phyloP scores from a whole-genome alignment of 2,113 vertebrate species.

The Serilophus lunatus region DNA sequence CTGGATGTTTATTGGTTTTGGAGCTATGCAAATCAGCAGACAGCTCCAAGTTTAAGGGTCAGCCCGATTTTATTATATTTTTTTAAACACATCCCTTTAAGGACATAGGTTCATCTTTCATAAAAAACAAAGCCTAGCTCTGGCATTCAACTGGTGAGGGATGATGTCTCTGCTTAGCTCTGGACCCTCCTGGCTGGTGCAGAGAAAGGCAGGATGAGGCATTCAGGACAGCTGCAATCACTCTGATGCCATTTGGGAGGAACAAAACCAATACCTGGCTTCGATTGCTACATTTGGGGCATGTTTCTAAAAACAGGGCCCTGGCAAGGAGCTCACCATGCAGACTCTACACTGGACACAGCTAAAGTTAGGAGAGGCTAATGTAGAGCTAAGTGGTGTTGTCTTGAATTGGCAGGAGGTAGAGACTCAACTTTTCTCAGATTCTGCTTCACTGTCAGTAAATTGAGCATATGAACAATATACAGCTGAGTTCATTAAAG shows the following conservation, averaged over 20 bases:
- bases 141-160: background rate
- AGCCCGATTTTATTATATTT: background rate
- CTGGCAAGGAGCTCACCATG: background rate
- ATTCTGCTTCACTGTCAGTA: background rate
- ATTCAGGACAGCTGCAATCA: background rate
- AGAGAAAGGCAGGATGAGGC: background rate
- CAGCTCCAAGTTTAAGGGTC: background rate
- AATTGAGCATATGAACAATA: background rate
- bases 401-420: background rate
- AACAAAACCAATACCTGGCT: background rate
- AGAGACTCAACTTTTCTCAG: background rate
- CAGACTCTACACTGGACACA: background rate
- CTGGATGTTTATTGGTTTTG: background rate
- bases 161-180: rapidly evolving
- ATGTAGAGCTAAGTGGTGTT: background rate
- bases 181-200: background rate
- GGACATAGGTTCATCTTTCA: background rate
- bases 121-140: background rate
- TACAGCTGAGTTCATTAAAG: background rate
- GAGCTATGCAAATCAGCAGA: background rate
- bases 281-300: background rate
- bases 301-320: background rate
- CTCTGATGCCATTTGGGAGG: background rate
- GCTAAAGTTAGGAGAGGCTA: background rate
- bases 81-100: background rate